Evolutionary conservation across 2,113 vertebrate species (phyloP).

Genomic region (Pluvialis apricaria): DNA sequence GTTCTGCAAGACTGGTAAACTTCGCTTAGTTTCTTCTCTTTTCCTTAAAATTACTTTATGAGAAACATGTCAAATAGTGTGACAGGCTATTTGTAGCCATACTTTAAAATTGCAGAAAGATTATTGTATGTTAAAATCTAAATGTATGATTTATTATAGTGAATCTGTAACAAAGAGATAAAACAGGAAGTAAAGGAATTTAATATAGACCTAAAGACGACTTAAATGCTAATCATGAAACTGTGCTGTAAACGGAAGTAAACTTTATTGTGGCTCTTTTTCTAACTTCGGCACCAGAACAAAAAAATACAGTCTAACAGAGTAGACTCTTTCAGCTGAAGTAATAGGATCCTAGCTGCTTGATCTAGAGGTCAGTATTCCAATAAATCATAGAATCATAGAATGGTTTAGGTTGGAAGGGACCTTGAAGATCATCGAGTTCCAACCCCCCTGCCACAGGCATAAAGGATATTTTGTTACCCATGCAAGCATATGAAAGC

Average conservation of each 20-base stretch:
- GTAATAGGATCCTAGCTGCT: neutral
- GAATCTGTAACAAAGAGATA: neutral
- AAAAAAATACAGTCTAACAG: neutral
- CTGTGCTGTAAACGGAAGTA: neutral
- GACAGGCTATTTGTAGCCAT: neutral
- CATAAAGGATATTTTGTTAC: neutral
- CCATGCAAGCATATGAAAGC: neutral
- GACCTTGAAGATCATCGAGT: too few relatives aligned
- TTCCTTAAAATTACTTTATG: neutral
- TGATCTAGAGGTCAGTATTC: neutral
- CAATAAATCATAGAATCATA: too few relatives aligned
- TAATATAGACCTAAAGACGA: neutral
- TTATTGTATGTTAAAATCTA: neutral
- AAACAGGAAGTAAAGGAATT: neutral
- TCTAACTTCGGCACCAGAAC: neutral
- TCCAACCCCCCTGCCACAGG: too few relatives aligned
- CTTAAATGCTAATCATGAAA: neutral
- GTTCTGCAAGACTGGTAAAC: neutral
- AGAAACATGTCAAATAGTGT: neutral
- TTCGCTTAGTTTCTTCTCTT: neutral
- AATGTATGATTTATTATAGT: neutral
- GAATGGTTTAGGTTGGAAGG: too few relatives aligned
- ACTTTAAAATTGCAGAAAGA: neutral
- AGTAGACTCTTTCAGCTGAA: neutral
- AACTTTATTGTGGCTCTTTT: neutral